Conservation (phyloP, 2,888 invertebrate genomes). For the Leptopilina myrica region DNA sequence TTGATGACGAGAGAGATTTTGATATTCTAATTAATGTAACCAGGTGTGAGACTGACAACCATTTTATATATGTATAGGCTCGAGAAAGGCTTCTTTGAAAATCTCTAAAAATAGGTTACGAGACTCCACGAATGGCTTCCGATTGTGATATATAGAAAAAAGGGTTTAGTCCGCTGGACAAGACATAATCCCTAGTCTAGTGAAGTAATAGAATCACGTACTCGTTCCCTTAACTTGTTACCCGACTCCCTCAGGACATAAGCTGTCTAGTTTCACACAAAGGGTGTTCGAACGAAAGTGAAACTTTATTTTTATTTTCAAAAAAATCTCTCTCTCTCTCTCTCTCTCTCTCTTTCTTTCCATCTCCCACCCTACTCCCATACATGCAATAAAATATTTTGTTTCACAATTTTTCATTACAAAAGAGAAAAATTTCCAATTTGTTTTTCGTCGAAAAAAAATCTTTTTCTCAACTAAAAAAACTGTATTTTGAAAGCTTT, state of each 20-base stretch:
- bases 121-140: constrained; percentile 35
- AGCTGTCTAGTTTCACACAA: constrained; percentile 13
- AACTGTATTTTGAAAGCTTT: too few relatives aligned
- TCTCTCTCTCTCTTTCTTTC: too few relatives aligned
- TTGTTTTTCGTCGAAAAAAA: too few relatives aligned
- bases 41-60: constrained; percentile 17
- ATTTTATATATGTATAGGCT: background rate
- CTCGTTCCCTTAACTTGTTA: constrained; percentile 47
- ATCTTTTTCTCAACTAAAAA: too few relatives aligned
- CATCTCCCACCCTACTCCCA: too few relatives aligned
- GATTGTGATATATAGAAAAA: constrained; percentile 4
- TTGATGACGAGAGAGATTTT: too few relatives aligned
- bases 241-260: constrained; percentile 18
- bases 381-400: too few relatives aligned
- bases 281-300: background rate
- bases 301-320: constrained; percentile 55
- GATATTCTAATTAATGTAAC: background rate
- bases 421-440: too few relatives aligned
- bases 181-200: constrained; percentile 51
- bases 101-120: constrained; percentile 33
- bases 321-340: background rate
- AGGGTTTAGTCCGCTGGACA: constrained; percentile 35
- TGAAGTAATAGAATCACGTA: constrained; percentile 62
- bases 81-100: constrained; percentile 14
- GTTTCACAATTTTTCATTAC: too few relatives aligned